Evolutionary conservation across 2,113 vertebrate genomes (phyloP).

Genomic region (Atrichornis clamosus): DNA sequence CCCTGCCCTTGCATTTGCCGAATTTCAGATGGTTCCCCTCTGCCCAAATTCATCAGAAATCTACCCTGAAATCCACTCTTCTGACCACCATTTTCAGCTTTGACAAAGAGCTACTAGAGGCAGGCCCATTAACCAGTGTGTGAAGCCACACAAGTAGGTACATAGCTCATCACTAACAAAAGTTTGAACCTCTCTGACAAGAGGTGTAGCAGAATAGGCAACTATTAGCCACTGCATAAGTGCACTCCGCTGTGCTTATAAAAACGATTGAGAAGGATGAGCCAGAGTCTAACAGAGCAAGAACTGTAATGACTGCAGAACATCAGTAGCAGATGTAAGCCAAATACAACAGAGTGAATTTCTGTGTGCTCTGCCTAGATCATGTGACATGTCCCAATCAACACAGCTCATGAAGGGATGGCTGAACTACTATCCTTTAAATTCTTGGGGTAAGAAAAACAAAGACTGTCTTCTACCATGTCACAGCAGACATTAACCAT

Average conservation of each 20-base stretch:
- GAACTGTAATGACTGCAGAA: background rate
- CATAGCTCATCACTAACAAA: background rate
- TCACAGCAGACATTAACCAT: background rate
- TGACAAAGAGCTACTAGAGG: background rate
- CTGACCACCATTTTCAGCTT: background rate
- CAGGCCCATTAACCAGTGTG: rapidly evolving
- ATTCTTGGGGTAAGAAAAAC: background rate
- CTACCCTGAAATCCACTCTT: background rate
- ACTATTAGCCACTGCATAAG: background rate
- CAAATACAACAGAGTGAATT: background rate
- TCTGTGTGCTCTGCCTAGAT: background rate
- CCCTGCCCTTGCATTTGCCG: rapidly evolving
- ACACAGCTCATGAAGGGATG: background rate
- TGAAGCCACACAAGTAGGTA: background rate
- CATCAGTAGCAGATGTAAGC: background rate
- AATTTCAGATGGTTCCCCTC: background rate
- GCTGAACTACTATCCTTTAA: background rate
- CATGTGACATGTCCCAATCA: background rate
- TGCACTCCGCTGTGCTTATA: background rate
- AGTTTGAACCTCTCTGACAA: background rate
- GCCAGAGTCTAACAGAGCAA: background rate
- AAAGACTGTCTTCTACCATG: background rate
- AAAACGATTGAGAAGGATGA: background rate
- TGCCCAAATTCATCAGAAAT: rapidly evolving
- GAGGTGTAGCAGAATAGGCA: background rate